Percentiles rank a stretch among this genome's conserved stretches.
phyloP scores from a whole-genome alignment of 2,797 vertebrate genomes.

The Graptemys geographica region DNA sequence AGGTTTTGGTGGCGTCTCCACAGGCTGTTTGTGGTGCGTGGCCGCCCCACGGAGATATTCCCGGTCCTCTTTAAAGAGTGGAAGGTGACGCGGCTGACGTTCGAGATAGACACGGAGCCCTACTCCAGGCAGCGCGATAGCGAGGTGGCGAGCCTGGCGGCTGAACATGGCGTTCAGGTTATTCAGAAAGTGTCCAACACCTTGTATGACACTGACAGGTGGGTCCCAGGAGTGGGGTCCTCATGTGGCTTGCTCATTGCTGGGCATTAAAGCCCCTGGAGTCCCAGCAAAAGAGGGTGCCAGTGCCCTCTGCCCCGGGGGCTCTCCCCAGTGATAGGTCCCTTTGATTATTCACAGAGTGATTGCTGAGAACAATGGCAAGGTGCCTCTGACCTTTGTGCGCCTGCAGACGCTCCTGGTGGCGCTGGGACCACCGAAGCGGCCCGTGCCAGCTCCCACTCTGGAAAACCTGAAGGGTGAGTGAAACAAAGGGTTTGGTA shows the following conservation, averaged over 20 bases:
- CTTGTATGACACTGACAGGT: constrained; percentile 82
- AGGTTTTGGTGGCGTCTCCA: neutral
- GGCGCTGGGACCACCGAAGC: constrained; percentile 75
- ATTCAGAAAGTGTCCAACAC: constrained; percentile 82
- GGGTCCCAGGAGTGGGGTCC: neutral
- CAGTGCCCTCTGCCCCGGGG: neutral
- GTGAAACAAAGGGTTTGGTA: neutral
- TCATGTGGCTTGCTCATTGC: too few species aligned
- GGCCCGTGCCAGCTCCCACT: constrained; percentile 66
- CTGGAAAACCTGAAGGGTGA: constrained; percentile 78
- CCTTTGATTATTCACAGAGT: constrained; percentile 67
- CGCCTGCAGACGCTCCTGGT: constrained; percentile 77
- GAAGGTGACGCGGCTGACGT: constrained; percentile 79
- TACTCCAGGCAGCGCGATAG: constrained; percentile 74
- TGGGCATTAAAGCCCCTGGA: neutral
- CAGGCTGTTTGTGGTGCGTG: constrained; percentile 83
- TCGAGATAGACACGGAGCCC: constrained; percentile 83
- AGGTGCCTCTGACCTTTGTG: constrained; percentile 82
- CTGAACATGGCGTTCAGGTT: constrained; percentile 73
- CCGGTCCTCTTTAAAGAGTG: constrained; percentile 78
- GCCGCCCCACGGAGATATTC: constrained; percentile 80
- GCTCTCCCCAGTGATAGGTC: neutral
- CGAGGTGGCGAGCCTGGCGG: constrained; percentile 68
- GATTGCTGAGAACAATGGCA: constrained; percentile 82
- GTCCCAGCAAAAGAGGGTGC: neutral